phyloP scores from a whole-genome alignment of 2,888 invertebrate species.

The Petrophora chlorosata region DNA sequence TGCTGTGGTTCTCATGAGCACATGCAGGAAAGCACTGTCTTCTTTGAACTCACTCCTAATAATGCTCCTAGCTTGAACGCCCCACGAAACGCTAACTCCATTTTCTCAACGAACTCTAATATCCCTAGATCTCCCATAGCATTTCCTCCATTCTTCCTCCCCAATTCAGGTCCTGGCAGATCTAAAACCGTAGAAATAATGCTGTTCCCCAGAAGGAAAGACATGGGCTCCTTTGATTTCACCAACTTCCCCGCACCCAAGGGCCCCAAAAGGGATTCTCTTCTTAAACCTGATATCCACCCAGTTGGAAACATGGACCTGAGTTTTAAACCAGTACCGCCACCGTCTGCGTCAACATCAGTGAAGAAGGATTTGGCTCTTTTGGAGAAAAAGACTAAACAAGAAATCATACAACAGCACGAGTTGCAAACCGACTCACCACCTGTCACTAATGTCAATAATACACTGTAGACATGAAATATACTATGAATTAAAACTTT shows the following conservation, averaged over 20 bases:
- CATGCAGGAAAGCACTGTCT: constrained; percentile 57
- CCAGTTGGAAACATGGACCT: constrained; percentile 57
- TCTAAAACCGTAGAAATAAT: constrained; percentile 65
- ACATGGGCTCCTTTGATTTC: constrained; percentile 36
- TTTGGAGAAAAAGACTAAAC: constrained; percentile 40
- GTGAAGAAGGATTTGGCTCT: constrained; percentile 59
- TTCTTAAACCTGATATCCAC: constrained; percentile 51
- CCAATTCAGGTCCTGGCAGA: constrained; percentile 37
- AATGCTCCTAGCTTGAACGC: constrained; percentile 36
- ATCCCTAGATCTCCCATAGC: neutral
- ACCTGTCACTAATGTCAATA: constrained; percentile 25
- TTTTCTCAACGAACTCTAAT: neutral
- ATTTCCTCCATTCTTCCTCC: neutral
- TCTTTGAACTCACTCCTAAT: constrained; percentile 59
- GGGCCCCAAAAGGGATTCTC: constrained; percentile 18
- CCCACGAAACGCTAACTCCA: constrained; percentile 38
- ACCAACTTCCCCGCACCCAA: constrained; percentile 22
- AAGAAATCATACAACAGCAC: constrained; percentile 25
- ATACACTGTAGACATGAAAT: constrained; percentile 39
- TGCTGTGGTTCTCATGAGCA: constrained; percentile 73
- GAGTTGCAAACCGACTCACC: constrained; percentile 36
- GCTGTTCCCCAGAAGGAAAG: constrained; percentile 65
- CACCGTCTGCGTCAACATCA: constrained; percentile 45
- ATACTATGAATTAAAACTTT: constrained; percentile 12
- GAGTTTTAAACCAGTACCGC: too few species aligned